phyloP scores from a whole-genome alignment of 2,797 vertebrate species.

The Acrossocheilus wenchowensis region DNA sequence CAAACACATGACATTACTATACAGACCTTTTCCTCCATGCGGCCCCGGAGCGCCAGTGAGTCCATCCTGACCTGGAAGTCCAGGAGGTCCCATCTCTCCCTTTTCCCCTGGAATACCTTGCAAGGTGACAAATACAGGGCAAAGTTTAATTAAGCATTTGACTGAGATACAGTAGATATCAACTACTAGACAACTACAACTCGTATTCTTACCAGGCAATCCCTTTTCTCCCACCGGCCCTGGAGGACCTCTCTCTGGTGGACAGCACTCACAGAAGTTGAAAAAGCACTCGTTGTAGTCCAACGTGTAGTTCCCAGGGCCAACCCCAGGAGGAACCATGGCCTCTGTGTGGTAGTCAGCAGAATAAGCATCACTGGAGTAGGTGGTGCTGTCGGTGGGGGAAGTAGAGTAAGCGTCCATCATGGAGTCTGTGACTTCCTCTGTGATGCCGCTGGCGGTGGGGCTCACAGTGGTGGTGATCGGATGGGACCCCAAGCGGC shows the following conservation, averaged over 20 bases:
- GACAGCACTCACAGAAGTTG: slow-evolving; percentile 94
- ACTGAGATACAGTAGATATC: background rate
- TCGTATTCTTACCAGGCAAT: slow-evolving; percentile 65
- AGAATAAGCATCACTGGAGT: slow-evolving; percentile 70
- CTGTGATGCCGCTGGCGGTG: slow-evolving; percentile 63
- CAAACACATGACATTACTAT: background rate
- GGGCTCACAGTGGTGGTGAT: slow-evolving; percentile 68
- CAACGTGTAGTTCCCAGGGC: slow-evolving; percentile 82
- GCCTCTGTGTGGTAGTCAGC: slow-evolving; percentile 73
- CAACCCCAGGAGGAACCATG: slow-evolving; percentile 66
- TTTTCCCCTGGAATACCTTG: slow-evolving; percentile 84
- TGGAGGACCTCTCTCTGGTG: slow-evolving; percentile 75
- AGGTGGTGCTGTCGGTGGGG: slow-evolving; percentile 77
- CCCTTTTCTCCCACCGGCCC: slow-evolving; percentile 78
- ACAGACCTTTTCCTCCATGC: slow-evolving; percentile 76
- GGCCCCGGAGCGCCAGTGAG: slow-evolving; percentile 72
- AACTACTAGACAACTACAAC: background rate
- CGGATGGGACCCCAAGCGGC: slow-evolving; percentile 55
- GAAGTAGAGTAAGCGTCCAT: slow-evolving; percentile 71
- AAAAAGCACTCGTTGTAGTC: slow-evolving; percentile 88
- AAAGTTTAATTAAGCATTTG: background rate
- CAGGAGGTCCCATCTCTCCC: slow-evolving; percentile 81
- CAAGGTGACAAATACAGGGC: slow-evolving; percentile 32
- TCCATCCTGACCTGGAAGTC: slow-evolving; percentile 77
- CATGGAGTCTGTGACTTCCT: slow-evolving; percentile 75